Evolutionary conservation across 2,888 invertebrate species (phyloP).

Genomic region (Lithophane semibrunnea): DNA sequence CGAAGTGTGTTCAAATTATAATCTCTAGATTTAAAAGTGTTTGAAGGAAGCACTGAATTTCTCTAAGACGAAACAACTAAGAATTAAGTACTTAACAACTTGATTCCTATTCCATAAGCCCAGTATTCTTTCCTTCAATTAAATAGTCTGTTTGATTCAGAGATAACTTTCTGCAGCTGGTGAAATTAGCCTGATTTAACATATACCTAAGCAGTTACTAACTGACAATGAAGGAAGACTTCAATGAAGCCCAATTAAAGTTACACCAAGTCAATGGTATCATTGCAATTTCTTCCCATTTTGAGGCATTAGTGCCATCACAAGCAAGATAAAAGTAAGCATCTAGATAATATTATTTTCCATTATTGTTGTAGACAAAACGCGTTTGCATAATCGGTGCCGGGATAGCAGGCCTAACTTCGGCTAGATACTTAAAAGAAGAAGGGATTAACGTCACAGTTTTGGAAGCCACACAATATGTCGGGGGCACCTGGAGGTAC

Average conservation of each 20-base stretch:
- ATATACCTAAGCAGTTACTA: no score
- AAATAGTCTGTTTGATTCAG: neutral
- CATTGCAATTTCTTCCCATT: neutral
- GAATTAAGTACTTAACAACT: no score
- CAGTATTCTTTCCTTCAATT: neutral
- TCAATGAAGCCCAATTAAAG: neutral
- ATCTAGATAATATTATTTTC: neutral
- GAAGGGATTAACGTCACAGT: conserved; percentile 82
- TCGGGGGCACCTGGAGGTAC: conserved; percentile 87
- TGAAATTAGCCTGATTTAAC: no score
- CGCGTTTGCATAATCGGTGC: conserved; percentile 86
- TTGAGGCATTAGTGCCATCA: neutral
- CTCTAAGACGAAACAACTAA: neutral
- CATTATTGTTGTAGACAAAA: conserved; percentile 58
- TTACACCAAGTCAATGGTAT: neutral
- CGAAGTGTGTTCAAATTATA: conserved; percentile 40
- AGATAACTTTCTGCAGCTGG: neutral
- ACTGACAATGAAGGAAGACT: neutral
- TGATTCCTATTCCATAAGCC: no score
- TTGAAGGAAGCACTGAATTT: neutral
- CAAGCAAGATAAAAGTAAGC: neutral
- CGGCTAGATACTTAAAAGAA: conserved; percentile 83
- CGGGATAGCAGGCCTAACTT: conserved; percentile 83
- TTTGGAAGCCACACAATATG: conserved; percentile 81
- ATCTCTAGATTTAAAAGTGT: neutral